phyloP scores from a whole-genome alignment of 2,113 vertebrate genomes.

The Archocentrus centrarchus region DNA sequence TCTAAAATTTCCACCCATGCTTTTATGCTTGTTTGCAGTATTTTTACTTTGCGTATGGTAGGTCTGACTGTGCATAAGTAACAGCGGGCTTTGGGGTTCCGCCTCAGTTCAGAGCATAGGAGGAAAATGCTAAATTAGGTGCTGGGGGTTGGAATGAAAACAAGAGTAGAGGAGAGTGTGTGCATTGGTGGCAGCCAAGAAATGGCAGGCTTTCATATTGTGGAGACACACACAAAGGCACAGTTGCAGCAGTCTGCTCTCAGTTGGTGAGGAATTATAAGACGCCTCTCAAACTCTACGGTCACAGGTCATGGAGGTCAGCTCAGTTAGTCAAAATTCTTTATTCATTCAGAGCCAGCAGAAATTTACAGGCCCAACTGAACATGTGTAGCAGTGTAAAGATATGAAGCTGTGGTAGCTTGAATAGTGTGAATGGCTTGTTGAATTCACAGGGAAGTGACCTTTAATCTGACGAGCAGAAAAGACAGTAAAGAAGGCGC shows the following conservation, averaged over 20 bases:
- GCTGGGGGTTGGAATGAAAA: slow-evolving; percentile 13
- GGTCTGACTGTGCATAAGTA: slow-evolving; percentile 28
- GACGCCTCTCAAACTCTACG: slow-evolving; percentile 36
- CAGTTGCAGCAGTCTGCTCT: slow-evolving; percentile 36
- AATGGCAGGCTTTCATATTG: slow-evolving; percentile 8
- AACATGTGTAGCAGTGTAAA: background rate
- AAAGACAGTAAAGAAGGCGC: background rate
- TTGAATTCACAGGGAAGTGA: background rate
- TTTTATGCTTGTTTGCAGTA: slow-evolving; percentile 4
- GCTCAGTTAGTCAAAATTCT: slow-evolving; percentile 45
- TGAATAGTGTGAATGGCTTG: background rate
- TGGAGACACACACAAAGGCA: background rate
- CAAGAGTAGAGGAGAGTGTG: slow-evolving; percentile 12
- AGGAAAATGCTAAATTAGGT: slow-evolving; percentile 34
- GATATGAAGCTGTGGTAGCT: background rate
- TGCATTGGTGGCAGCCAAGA: slow-evolving; percentile 34
- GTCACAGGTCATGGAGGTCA: slow-evolving; percentile 46
- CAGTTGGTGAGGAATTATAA: slow-evolving; percentile 55
- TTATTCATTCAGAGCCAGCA: slow-evolving; percentile 20
- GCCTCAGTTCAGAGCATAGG: slow-evolving; percentile 3
- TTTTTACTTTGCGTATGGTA: slow-evolving; percentile 42
- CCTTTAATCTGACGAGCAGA: background rate
- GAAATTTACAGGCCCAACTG: background rate
- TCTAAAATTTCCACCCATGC: slow-evolving; percentile 10
- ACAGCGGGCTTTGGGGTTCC: slow-evolving; percentile 2